Evolutionary conservation across 2,797 vertebrate species (phyloP).

Genomic region (Eospalax fontanierii): DNA sequence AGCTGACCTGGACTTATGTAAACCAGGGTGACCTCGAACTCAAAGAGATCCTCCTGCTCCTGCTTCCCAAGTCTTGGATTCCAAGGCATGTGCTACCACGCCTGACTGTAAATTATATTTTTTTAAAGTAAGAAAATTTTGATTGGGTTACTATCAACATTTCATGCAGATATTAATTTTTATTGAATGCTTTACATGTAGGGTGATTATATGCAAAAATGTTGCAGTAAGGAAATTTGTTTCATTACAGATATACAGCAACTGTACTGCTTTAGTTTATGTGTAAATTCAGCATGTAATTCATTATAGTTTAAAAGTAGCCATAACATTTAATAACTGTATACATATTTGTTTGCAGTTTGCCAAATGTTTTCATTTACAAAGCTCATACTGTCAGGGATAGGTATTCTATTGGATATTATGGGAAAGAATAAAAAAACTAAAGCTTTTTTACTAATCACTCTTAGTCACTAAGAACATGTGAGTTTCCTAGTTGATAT

Average conservation of each 20-base stretch:
- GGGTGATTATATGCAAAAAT: slow-evolving; percentile 49
- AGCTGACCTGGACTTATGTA: too few species aligned
- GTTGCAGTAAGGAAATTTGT: slow-evolving; percentile 41
- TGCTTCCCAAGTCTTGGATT: too few species aligned
- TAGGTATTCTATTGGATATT: slow-evolving; percentile 32
- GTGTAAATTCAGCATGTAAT: slow-evolving; percentile 7
- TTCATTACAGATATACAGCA: neutral
- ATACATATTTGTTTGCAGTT: slow-evolving; percentile 10
- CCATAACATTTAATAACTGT: slow-evolving; percentile 33
- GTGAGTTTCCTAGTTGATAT: neutral
- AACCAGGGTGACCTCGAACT: too few species aligned
- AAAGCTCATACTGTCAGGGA: neutral
- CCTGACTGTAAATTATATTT: too few species aligned
- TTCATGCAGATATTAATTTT: slow-evolving; percentile 51
- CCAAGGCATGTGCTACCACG: too few species aligned
- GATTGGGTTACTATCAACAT: neutral
- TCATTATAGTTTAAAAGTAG: neutral
- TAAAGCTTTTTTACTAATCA: neutral
- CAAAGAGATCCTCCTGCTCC: too few species aligned
- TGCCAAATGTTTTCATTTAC: slow-evolving; percentile 34
- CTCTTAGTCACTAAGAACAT: slow-evolving; percentile 25
- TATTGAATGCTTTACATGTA: slow-evolving; percentile 30
- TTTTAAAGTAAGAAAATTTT: slow-evolving; percentile 9
- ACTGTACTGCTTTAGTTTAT: slow-evolving; percentile 29
- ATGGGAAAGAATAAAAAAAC: neutral